phyloP scores from a whole-genome alignment of 2,113 vertebrate genomes.

The Hemiprocne comata region DNA sequence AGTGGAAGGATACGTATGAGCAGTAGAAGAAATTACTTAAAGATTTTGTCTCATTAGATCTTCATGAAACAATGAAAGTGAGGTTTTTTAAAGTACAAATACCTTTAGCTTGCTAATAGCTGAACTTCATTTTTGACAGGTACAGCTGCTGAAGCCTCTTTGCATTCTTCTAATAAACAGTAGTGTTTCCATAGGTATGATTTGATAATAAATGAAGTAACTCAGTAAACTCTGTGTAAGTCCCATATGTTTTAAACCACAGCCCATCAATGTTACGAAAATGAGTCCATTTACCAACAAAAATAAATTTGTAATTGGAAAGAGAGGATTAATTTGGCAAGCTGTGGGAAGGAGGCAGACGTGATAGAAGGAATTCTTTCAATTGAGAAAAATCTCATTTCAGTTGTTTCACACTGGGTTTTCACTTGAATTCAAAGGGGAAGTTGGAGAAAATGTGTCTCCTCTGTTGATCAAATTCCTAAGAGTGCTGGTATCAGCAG shows the following conservation, averaged over 20 bases:
- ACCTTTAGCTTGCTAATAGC: neutral
- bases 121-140: neutral
- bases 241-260: neutral
- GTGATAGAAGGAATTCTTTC: neutral
- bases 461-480: neutral
- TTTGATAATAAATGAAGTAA: neutral
- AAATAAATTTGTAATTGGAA: neutral
- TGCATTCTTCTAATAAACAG: neutral
- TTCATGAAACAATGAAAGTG: neutral
- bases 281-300: neutral
- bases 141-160: neutral
- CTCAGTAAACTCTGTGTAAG: neutral
- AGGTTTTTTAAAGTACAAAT: neutral
- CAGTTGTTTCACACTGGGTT: accelerated
- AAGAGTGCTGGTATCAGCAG: neutral
- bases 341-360: neutral
- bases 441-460: neutral
- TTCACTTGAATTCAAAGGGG: neutral
- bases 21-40: neutral
- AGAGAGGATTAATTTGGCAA: neutral
- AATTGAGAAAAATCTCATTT: neutral
- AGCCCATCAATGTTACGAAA: neutral
- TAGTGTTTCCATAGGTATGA: neutral
- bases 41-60: neutral
- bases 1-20: neutral